Base-by-base conservation (phyloP, 2,113 vertebrate species). In the Gymnorhina tibicen region DNA sequence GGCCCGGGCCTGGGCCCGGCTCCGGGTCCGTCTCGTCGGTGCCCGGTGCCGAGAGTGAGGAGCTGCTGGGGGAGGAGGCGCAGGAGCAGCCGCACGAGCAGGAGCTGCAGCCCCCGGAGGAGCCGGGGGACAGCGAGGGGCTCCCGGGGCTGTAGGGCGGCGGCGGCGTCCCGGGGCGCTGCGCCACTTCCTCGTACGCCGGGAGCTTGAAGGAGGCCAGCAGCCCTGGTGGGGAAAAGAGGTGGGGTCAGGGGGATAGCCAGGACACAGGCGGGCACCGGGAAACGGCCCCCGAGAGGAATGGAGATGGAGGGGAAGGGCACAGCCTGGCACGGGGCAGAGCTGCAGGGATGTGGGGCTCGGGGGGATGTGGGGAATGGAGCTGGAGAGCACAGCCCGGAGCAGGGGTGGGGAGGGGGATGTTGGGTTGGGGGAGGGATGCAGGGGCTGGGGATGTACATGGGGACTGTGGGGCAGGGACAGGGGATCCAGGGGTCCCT, bases 161-260 rank as follows among this genome's bases (percentile, higher is more conserved):
- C 6, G 99, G 99, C 4, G 99, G 99, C 3, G 99, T 99, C 97
- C 97, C 98, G 21, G 99, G 99, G 86, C 98, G 98, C 8, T 98
- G 98, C 24, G 98, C 99, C 94, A 99, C 99, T 89, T 99, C 99
- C 95, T 99, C 99, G 4, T 99, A 99, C 75, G 99, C 99, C 9
- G 99, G 99, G 86, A 99, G 98, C 97, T 99, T 99, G 95, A 99
- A 98, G 91, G 99, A 98, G 74, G 98, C 98, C 97, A 99, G 96
- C 92, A 99, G 98, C 97, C 99, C 99, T 99, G 46, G 3, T 0
- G 6, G 5, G 9, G 27, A 5, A 4, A 10, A 47, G 14, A 50
- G 23, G 28, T 1, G 8, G 37, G 16, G 20, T 79, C 58, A 79
- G 56, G 4, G 53, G 13, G 19, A 23, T 15, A 33, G 4, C 37